Percentiles rank a stretch among this genome's conserved stretches.
phyloP scores from a whole-genome alignment of 2,888 invertebrate genomes.

The Ormyrus pomaceus region DNA sequence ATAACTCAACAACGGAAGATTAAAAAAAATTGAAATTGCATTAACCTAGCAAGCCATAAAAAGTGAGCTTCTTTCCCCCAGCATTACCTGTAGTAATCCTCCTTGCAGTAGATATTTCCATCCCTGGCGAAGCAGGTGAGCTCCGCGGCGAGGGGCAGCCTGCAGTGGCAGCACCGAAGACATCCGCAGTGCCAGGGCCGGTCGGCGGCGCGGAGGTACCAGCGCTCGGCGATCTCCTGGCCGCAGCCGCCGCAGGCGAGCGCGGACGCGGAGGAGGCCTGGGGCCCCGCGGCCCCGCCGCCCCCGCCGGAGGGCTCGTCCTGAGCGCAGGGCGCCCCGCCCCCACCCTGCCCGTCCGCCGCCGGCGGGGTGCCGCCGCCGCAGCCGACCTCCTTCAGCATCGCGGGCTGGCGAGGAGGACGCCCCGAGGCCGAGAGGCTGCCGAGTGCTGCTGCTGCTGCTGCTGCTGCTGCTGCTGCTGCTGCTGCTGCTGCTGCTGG shows the following conservation, averaged over 20 bases:
- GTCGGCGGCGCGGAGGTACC: conserved; percentile 90
- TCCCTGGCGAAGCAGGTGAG: conserved; percentile 93
- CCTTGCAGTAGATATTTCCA: conserved; percentile 94
- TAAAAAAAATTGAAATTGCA: too few relatives aligned
- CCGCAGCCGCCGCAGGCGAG: conserved; percentile 80
- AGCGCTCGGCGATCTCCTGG: conserved; percentile 79
- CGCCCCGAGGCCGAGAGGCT: conserved; percentile 11
- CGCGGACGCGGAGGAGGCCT: neutral
- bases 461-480: too few relatives aligned
- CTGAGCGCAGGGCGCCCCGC: conserved; percentile 72
- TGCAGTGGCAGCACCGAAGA: conserved; percentile 90
- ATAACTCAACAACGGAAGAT: too few relatives aligned
- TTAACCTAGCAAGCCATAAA: too few relatives aligned
- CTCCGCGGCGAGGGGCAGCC: conserved; percentile 89
- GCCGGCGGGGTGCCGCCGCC: conserved; percentile 75
- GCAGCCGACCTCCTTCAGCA: conserved; percentile 82
- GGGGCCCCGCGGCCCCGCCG: neutral
- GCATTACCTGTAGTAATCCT: conserved; percentile 92
- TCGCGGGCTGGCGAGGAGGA: conserved; percentile 64
- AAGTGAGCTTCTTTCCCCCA: too few relatives aligned
- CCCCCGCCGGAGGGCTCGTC: conserved; percentile 19
- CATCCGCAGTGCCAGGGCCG: conserved; percentile 93
- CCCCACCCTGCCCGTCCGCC: conserved; percentile 64
- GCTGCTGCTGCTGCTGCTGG: neutral
- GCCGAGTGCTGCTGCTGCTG: neutral